phyloP scores from a whole-genome alignment of 2,113 vertebrate genomes.

The Trachemys scripta region DNA sequence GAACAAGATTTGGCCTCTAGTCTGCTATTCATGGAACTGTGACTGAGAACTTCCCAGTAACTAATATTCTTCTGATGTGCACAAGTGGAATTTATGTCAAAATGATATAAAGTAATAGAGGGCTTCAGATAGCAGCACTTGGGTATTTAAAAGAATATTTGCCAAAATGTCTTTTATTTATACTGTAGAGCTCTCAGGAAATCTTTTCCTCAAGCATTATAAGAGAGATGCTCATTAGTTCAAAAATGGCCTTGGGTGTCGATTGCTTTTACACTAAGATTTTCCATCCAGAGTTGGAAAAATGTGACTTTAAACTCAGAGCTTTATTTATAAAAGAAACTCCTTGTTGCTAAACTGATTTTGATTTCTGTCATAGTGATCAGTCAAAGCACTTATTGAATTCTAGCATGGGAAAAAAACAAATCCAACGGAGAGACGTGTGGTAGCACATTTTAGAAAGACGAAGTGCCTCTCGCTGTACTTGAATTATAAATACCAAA shows the following conservation, averaged over 20 bases:
- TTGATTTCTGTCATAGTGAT: background rate
- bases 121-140: background rate
- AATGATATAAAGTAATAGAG: background rate
- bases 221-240: background rate
- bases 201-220: background rate
- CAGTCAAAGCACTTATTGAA: background rate
- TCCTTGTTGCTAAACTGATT: background rate
- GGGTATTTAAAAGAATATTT: background rate
- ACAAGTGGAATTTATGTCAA: background rate
- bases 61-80: background rate
- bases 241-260: background rate
- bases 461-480: background rate
- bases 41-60: no score
- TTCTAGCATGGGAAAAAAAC: background rate
- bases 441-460: background rate
- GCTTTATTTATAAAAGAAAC: background rate
- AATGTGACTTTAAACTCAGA: background rate
- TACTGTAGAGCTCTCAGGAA: background rate
- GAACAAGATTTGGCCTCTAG: background rate
- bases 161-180: background rate
- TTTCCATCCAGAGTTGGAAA: background rate
- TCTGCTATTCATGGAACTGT: background rate
- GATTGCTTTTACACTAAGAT: background rate
- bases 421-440: background rate
- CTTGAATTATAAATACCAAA: background rate